Conservation (phyloP, 2,888 invertebrate species). For the Sepioteuthis lessoniana region DNA sequence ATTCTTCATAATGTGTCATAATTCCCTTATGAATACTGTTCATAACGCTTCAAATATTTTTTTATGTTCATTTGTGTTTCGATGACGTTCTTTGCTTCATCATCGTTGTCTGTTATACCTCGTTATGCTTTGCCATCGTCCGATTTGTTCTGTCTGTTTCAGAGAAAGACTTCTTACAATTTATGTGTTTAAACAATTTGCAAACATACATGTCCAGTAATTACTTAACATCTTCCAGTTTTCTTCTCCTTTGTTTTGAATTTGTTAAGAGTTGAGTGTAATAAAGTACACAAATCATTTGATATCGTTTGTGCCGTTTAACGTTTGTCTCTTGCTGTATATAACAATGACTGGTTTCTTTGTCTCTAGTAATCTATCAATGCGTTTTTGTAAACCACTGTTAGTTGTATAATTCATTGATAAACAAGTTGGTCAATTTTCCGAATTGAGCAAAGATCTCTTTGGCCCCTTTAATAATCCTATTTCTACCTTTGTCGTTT, state of each 20-base stretch:
- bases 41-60: background rate
- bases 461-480: background rate
- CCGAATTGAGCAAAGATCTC: background rate
- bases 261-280: no score
- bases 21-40: background rate
- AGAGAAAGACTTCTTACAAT: no score
- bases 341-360: background rate
- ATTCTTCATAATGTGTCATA: background rate
- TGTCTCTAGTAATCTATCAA: background rate
- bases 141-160: no score
- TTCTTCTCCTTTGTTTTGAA: no score
- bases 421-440: background rate
- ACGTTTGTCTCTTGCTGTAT: no score
- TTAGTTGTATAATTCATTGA: background rate
- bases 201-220: no score
- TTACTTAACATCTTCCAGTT: no score
- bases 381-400: fast-evolving
- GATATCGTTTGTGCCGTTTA: no score
- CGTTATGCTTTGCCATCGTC: background rate
- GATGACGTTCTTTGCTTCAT: background rate
- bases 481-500: background rate
- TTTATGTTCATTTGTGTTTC: background rate
- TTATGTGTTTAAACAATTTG: no score
- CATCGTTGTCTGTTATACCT: background rate
- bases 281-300: no score